Evolutionary conservation across 2,888 invertebrate genomes (phyloP).

Genomic region (Acleris holmiana): DNA sequence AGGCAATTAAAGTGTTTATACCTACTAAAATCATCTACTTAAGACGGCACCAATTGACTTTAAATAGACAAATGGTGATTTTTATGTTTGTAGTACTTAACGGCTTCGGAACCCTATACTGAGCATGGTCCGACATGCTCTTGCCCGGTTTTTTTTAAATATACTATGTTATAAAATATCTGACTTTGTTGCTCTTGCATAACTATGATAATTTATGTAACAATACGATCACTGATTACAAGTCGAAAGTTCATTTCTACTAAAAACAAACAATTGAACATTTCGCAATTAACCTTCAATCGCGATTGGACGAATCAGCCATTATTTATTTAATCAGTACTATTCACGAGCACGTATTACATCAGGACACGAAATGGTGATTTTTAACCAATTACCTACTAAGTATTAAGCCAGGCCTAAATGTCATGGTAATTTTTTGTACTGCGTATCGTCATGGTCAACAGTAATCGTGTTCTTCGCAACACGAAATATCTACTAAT

Average conservation of each 20-base stretch:
- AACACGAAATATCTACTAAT: no score
- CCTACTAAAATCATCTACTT: no score
- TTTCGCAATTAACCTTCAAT: constrained; percentile 26
- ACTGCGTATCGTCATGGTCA: constrained; percentile 4
- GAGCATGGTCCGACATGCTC: no score
- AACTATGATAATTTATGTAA: not conserved
- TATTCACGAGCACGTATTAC: constrained; percentile 33
- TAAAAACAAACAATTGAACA: constrained; percentile 5
- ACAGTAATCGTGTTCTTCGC: not conserved
- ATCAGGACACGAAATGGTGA: constrained; percentile 30
- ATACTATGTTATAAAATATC: no score
- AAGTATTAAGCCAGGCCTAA: constrained; percentile 27
- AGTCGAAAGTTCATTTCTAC: constrained; percentile 6
- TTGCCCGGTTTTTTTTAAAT: no score
- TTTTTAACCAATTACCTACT: constrained; percentile 30
- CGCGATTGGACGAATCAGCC: constrained; percentile 28
- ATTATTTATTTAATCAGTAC: constrained; percentile 36
- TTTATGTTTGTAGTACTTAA: no score
- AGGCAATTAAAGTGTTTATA: no score
- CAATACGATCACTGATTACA: not conserved
- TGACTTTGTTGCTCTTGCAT: no score
- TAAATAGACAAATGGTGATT: no score
- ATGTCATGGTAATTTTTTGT: constrained; percentile 33
- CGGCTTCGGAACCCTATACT: no score
- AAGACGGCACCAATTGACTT: no score